Evolutionary conservation across 2,888 invertebrate genomes (phyloP), one percentile per base, ranked within the genome.

Genomic region (Drosophila flavopinicola): DNA sequence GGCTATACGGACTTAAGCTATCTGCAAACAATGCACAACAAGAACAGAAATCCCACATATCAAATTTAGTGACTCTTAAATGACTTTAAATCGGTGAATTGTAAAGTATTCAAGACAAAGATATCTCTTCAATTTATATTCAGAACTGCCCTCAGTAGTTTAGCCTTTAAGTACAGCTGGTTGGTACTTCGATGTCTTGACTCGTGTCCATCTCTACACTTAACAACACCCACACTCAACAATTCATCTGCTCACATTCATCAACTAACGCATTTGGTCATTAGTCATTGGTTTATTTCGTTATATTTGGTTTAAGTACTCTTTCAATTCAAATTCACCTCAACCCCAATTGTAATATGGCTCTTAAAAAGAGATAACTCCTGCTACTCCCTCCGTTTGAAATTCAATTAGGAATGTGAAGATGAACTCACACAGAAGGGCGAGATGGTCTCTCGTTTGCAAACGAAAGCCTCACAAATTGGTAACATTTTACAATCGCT

Each of bases 351-450:
- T 51, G 25, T 33, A 39, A 66, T 53, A 35, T 54, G 78, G 53
- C 51, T 17, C 13, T 49, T 30, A 54, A 49, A 59, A 64, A 69
- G 60, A 75, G 30, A 58, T 84, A 77, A 77, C 64, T 54, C 29
- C 67, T 58, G 30, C 32, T 6, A 48, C 33, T 52, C 44, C 69
- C 20, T 17, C 67, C 25, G 39, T 77, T 78, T 78, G 42, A 78
- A 85, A 85, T 83, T 83, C 47, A 78, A 80, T 77, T 93, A 97
- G 97, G 97, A 97, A 93, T 97, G 97, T 93, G 98, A 98, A 93
- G 94, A 95, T 93, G 97, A 98, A 92, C 93, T 98, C 91, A 97
- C 97, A 89, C 97, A 98, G 93, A 98, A 98, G 92, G 97, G 97
- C 88, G 97, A 98, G 92, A 95, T 98, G 94, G 98, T 98, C 88